phyloP scores from a whole-genome alignment of 2,797 vertebrate genomes.

The Peromyscus nudipes region DNA sequence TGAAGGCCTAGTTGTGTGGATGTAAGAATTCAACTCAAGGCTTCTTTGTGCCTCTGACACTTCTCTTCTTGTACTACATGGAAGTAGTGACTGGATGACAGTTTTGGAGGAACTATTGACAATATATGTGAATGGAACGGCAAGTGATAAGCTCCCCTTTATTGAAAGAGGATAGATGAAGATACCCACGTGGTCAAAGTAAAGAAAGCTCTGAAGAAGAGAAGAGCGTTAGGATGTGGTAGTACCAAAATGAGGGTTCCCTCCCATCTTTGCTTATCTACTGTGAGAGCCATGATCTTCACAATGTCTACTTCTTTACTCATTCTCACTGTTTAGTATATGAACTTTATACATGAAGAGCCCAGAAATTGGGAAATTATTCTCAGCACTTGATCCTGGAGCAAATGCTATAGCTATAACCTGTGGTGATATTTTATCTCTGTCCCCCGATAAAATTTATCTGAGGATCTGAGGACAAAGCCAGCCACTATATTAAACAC shows the following conservation, averaged over 20 bases:
- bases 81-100: not conserved
- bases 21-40: not conserved
- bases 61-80: not conserved
- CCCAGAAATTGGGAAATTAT: not conserved
- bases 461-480: too few relatives aligned
- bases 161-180: not conserved
- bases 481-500: too few relatives aligned
- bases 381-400: not conserved
- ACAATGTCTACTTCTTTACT: not conserved
- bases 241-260: not conserved
- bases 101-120: accelerated
- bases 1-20: not conserved
- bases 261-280: too few relatives aligned
- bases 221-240: not conserved
- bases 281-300: not conserved
- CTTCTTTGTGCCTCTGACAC: not conserved
- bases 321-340: not conserved
- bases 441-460: too few relatives aligned
- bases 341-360: not conserved
- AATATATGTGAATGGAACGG: not conserved
- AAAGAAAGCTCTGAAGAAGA: not conserved
- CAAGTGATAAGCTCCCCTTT: not conserved
- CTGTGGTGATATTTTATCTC: too few relatives aligned
- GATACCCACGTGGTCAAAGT: not conserved
- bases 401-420: not conserved